Evolutionary conservation across 2,888 invertebrate genomes (phyloP).

Genomic region (Tenthredo scrophulariae): DNA sequence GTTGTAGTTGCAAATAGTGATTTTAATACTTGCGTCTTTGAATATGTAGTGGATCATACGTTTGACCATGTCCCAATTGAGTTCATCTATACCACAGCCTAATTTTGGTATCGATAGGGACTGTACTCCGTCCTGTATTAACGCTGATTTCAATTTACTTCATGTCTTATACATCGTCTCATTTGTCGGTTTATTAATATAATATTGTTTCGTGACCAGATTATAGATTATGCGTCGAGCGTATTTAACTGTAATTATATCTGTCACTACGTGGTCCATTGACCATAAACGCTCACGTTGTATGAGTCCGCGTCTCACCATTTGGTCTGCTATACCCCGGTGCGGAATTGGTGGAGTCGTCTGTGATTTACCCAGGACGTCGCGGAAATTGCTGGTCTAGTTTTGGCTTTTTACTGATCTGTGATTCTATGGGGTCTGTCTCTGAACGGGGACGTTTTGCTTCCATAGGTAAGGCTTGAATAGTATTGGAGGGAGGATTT

Average conservation of each 20-base stretch:
- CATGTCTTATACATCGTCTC: background rate
- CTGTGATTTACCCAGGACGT: background rate
- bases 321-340: background rate
- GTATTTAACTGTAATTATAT: background rate
- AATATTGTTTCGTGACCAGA: background rate
- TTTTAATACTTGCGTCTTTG: background rate
- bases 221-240: background rate
- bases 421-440: constrained; percentile 18
- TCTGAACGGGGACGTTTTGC: constrained; percentile 3
- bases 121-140: background rate
- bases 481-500: background rate
- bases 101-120: background rate
- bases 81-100: background rate
- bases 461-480: constrained; percentile 49
- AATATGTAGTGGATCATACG: constrained; percentile 4
- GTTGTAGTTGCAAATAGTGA: too few relatives aligned
- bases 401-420: constrained; percentile 37
- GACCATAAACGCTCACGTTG: background rate
- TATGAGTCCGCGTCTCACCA: background rate
- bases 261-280: background rate
- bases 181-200: background rate
- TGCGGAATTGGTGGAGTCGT: background rate
- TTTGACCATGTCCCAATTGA: background rate
- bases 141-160: too few relatives aligned
- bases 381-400: constrained; percentile 7